Evolutionary conservation across 2,113 vertebrate species (phyloP).

Genomic region (Pelodiscus sinensis): DNA sequence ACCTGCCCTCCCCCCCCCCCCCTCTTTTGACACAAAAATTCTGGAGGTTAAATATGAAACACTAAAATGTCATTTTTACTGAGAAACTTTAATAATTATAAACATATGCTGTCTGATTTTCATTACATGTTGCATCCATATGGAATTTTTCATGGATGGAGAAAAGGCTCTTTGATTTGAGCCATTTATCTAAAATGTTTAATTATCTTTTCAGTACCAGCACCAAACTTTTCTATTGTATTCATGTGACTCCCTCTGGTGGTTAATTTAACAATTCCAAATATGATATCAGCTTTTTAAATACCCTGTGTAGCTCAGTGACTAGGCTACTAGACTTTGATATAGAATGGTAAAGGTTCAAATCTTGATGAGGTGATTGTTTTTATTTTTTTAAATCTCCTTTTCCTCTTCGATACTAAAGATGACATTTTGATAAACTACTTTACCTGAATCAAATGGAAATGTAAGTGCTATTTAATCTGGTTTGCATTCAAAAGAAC

Average conservation of each 20-base stretch:
- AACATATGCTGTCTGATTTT: background rate
- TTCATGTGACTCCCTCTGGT: slow-evolving; percentile 79
- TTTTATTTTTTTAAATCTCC: background rate
- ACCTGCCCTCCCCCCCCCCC: background rate
- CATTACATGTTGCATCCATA: fast-evolving
- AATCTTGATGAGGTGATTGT: background rate
- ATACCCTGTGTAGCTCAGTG: background rate
- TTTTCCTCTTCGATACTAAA: background rate
- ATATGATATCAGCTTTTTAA: background rate
- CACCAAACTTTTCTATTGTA: slow-evolving; percentile 34
- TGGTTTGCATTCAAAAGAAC: background rate
- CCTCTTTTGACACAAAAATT: background rate
- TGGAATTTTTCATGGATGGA: background rate
- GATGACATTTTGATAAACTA: background rate
- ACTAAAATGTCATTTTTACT: background rate
- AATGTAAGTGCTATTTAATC: background rate
- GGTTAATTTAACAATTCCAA: slow-evolving; percentile 55
- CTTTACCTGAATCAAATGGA: background rate
- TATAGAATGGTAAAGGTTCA: background rate
- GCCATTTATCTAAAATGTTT: background rate
- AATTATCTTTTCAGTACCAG: slow-evolving; percentile 9
- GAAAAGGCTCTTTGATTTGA: background rate
- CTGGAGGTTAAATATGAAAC: background rate
- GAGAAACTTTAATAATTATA: background rate
- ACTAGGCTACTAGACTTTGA: background rate